These are phyloP conservation scores for Xanthorhoe spadicearia DNA, from an alignment of 2,888 invertebrate genomes.

Conservation along the genomic window DNA sequence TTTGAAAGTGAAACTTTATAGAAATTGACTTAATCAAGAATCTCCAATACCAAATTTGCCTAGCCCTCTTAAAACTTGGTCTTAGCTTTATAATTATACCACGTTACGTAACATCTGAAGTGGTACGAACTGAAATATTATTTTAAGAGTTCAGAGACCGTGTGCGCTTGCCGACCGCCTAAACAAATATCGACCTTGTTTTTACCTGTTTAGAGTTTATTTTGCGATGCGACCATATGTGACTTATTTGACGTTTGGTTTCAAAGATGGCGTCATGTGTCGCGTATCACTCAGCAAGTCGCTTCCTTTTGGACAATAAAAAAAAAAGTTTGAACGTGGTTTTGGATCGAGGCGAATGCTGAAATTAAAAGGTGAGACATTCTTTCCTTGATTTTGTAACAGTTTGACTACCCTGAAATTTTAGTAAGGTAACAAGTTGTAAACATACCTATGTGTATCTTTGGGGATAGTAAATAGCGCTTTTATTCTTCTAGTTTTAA, in stretches of 20 bases:
- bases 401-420: background rate
- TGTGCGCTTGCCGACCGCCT: constrained; percentile 48
- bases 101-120: constrained; percentile 79
- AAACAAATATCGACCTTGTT: constrained; percentile 62
- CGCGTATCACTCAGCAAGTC: constrained; percentile 80
- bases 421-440: no score
- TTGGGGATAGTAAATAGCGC: no score
- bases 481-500: no score
- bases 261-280: constrained; percentile 71
- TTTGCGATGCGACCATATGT: constrained; percentile 53
- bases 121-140: constrained; percentile 81
- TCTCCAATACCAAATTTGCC: constrained; percentile 49
- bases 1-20: no score
- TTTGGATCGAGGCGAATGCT: constrained; percentile 53
- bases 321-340: constrained; percentile 54
- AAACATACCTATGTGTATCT: no score
- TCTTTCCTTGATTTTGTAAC: constrained; percentile 24
- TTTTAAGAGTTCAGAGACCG: constrained; percentile 83
- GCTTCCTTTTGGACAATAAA: constrained; percentile 82
- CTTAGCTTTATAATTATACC: constrained; percentile 79
- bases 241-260: constrained; percentile 61
- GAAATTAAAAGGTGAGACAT: constrained; percentile 60
- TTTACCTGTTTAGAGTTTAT: constrained; percentile 61
- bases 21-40: constrained; percentile 18
- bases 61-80: constrained; percentile 68